A percentile compares a stretch with the other conserved stretches of the same genome.
Conservation (phyloP, 2,113 vertebrate genomes). For the Anoura caudifer region DNA sequence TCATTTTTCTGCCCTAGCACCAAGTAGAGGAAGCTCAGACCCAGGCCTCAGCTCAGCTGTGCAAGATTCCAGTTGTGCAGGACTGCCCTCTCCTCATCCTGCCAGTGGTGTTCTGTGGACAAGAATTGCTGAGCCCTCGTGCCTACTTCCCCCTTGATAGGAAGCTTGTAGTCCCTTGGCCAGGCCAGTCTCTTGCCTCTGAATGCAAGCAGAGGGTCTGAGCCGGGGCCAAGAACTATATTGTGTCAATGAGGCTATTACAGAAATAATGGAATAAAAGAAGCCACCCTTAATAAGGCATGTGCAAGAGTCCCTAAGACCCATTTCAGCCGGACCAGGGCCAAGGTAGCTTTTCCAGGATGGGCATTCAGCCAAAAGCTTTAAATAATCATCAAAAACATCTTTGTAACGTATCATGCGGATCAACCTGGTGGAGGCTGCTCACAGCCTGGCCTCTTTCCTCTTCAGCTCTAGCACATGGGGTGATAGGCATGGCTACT, state of each 20-base stretch:
- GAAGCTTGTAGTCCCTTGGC: neutral
- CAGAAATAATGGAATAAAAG: slow-evolving; percentile 83
- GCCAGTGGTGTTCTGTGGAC: neutral
- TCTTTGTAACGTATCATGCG: slow-evolving; percentile 21
- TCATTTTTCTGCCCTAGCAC: neutral
- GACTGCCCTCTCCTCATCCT: neutral
- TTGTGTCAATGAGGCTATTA: slow-evolving; percentile 83
- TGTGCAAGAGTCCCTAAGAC: slow-evolving; percentile 75
- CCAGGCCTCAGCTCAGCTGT: neutral
- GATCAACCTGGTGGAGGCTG: neutral
- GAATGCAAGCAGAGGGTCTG: slow-evolving; percentile 23
- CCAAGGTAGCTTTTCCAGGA: slow-evolving; percentile 72
- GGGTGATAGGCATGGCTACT: neutral
- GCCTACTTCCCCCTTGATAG: neutral
- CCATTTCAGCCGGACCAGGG: slow-evolving; percentile 73
- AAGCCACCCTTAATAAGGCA: slow-evolving; percentile 78
- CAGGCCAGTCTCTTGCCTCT: slow-evolving; percentile 20
- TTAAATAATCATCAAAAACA: slow-evolving; percentile 81
- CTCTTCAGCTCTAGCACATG: neutral
- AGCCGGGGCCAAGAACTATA: slow-evolving; percentile 83
- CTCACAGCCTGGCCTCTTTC: neutral
- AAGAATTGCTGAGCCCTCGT: neutral
- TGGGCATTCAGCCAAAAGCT: slow-evolving; percentile 73
- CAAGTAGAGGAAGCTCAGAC: neutral
- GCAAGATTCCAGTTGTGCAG: neutral